These are phyloP conservation scores for Phymanthus crucifer DNA, from an alignment of 92 coral and sea anemone species.

Conservation along the genomic window DNA sequence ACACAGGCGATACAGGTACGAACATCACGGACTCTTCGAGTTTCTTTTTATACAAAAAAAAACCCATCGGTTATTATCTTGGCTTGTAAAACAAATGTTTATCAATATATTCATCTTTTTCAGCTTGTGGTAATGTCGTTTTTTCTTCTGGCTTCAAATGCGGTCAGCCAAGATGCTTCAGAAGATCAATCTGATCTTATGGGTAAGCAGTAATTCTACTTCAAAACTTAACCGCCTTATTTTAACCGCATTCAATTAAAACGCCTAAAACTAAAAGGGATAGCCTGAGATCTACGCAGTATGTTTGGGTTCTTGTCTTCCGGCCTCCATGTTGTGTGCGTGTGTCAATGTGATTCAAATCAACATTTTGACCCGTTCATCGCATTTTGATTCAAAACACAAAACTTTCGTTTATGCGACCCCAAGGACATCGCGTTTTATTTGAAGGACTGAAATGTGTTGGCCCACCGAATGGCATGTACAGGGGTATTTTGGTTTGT, in stretches of 20 bases:
- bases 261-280: neutral
- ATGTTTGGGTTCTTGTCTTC: neutral
- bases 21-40: neutral
- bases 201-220: neutral
- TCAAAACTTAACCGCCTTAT: neutral
- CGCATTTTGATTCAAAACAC: neutral
- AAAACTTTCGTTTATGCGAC: neutral
- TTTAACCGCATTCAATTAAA: neutral
- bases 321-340: neutral
- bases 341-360: neutral
- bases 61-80: neutral
- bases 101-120: neutral
- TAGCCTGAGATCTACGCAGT: neutral
- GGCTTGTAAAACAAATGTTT: neutral
- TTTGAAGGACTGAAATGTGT: neutral
- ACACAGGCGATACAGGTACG: neutral
- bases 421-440: neutral
- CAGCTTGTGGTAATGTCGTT: neutral
- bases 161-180: neutral
- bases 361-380: neutral
- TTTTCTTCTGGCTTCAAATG: neutral
- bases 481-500: neutral
- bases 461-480: neutral
- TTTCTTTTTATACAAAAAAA: slow-evolving; percentile 1
- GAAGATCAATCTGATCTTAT: slow-evolving; percentile 1